Evolutionary conservation across 2,888 invertebrate species (phyloP), one percentile per base, ranked within the genome.

Genomic region (Rhogogaster chlorosoma): DNA sequence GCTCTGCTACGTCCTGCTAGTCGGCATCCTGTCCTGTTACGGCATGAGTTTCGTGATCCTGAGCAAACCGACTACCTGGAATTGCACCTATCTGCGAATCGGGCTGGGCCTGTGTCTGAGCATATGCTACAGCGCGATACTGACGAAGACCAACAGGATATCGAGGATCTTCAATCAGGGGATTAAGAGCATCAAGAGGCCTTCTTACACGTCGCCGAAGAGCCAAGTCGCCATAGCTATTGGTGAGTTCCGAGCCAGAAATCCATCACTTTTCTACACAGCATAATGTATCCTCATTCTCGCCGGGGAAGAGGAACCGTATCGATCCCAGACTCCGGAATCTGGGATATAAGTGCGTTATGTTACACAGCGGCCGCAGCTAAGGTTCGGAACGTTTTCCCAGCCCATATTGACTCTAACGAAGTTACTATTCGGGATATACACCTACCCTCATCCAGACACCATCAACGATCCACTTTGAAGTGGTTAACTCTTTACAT

Each of bases 111-210:
- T 97, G 0, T 96, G 96, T 32, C 94, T 97, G 87, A 96, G 96
- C 86, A 95, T 96, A 84, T 96, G 97, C 90, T 97, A 97, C 91
- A 96, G 96, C 85, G 96, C 97, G 12, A 95, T 97, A 85, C 94
- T 97, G 86, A 96, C 96, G 1, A 97, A 97, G 92, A 97, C 97
- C 2, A 97, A 96, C 93, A 94, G 97, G 80, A 95, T 97, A 84
- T 96, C 96, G 2, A 94, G 97, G 73, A 97, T 97, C 84, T 97
- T 97, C 92, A 96, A 96, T 92, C 90, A 88, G 71, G 89, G 89
- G 84, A 95, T 96, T 85, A 96, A 96, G 88, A 96, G 96, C 85
- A 96, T 96, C 85, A 96, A 96, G 90, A 94, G 96, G 75, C 96
- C 97, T 0, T 95, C 96, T 32, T 97, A 96, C 91, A 97, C 97